Evolutionary conservation across 2,113 vertebrate species (phyloP).

Genomic region (Malurus alboscapulatus): DNA sequence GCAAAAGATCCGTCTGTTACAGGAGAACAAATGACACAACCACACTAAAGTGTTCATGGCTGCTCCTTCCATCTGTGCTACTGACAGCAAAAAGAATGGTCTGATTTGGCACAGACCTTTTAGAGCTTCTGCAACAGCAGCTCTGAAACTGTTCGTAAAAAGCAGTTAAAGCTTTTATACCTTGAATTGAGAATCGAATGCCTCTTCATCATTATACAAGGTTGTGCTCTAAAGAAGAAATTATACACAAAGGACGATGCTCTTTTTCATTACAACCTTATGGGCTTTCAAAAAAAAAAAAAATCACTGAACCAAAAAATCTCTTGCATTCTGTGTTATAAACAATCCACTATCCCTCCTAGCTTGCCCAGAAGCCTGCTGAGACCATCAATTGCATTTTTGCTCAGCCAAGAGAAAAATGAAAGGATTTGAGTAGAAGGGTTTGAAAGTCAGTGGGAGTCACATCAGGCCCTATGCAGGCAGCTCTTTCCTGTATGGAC

Average conservation of each 20-base stretch:
- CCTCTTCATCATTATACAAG: neutral
- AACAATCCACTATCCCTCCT: neutral
- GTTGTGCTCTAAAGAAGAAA: neutral
- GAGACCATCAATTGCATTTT: conserved; percentile 37
- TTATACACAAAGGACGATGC: neutral
- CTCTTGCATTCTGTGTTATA: neutral
- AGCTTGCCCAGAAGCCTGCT: conserved; percentile 32
- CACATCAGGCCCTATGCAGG: neutral
- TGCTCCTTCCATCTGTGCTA: neutral
- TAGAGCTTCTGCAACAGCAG: neutral
- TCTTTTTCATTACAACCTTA: conserved; percentile 43
- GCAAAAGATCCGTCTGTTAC: neutral
- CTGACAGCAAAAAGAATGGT: neutral
- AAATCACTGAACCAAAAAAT: neutral
- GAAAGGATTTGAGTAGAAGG: conserved; percentile 19
- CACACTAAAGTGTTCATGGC: neutral
- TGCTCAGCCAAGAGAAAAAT: conserved; percentile 56
- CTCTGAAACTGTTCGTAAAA: neutral
- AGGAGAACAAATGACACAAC: neutral
- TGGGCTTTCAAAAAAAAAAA: conserved; percentile 38
- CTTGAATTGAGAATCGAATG: neutral
- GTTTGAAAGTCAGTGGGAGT: neutral
- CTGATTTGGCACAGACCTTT: neutral
- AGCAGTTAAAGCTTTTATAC: neutral
- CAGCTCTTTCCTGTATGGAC: neutral